A percentile compares a stretch with the other conserved stretches of the same genome.
Conservation (phyloP, 2,888 invertebrate genomes). For the Epistrophe grossulariae region DNA sequence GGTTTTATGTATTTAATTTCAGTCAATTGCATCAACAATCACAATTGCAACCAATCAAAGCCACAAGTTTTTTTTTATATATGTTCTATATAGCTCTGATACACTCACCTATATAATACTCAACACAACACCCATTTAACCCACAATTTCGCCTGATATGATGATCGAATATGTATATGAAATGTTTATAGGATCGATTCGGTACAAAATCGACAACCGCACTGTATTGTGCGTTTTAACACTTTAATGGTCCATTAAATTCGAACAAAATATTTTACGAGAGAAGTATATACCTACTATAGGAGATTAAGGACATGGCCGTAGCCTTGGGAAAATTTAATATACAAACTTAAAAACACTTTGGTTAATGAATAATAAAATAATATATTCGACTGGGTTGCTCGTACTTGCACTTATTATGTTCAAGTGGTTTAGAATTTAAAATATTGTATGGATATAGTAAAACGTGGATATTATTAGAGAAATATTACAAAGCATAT, state of each 20-base stretch:
- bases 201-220: conserved; percentile 3
- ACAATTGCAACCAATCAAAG: conserved; percentile 18
- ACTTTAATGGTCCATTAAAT: conserved; percentile 54
- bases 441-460: too few species aligned
- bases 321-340: not conserved
- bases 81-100: not conserved
- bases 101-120: not conserved
- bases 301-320: not conserved
- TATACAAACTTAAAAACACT: not conserved
- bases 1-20: conserved; percentile 46
- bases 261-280: not conserved
- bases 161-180: conserved; percentile 19
- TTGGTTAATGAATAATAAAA: not conserved
- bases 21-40: conserved; percentile 58
- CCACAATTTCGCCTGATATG: not conserved
- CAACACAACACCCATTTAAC: not conserved
- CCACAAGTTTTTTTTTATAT: conserved; percentile 8
- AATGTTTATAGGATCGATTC: conserved; percentile 36
- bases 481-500: too few species aligned
- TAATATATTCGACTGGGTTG: too few species aligned
- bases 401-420: too few species aligned
- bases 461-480: too few species aligned
- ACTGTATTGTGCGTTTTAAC: conserved; percentile 47
- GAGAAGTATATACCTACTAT: not conserved
- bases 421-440: too few species aligned